Conservation (phyloP, 2,888 invertebrate genomes). For the Silvanus unidentatus region DNA sequence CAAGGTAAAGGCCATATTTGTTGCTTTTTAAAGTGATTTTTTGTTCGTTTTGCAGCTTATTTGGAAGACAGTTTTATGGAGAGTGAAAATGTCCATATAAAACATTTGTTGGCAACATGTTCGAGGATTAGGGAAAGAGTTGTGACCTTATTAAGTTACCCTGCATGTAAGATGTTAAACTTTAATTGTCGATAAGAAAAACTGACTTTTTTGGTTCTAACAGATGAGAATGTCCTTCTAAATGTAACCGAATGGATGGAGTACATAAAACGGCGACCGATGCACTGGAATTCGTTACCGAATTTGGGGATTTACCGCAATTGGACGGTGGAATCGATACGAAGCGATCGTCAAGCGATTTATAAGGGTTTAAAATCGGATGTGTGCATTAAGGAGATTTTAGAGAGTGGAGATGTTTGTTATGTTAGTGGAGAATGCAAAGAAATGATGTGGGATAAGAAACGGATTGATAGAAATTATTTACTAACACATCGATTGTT, state of each 20-base stretch:
- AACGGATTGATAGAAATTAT: slow-evolving; percentile 30
- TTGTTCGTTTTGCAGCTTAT: slow-evolving; percentile 19
- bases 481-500: slow-evolving; percentile 31
- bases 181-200: not conserved
- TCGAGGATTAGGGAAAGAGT: slow-evolving; percentile 19
- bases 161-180: slow-evolving; percentile 23
- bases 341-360: slow-evolving; percentile 23
- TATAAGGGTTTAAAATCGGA: slow-evolving; percentile 29
- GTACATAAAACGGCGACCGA: not conserved
- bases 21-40: not conserved
- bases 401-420: slow-evolving; percentile 22
- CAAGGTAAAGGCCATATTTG: slow-evolving; percentile 35
- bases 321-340: slow-evolving; percentile 26
- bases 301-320: slow-evolving; percentile 28
- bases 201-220: no score
- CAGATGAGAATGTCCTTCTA: slow-evolving; percentile 20
- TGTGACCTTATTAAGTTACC: slow-evolving; percentile 17
- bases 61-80: slow-evolving; percentile 10
- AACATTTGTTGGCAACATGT: slow-evolving; percentile 19
- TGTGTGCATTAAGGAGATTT: slow-evolving; percentile 29
- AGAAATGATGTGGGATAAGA: slow-evolving; percentile 27
- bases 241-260: slow-evolving; percentile 23
- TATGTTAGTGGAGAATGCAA: slow-evolving; percentile 19
- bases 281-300: not conserved
- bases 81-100: slow-evolving; percentile 7